These are phyloP conservation scores for Malthinus seriepunctatus DNA, from an alignment of 2,888 invertebrate species.

Conservation along the genomic window DNA sequence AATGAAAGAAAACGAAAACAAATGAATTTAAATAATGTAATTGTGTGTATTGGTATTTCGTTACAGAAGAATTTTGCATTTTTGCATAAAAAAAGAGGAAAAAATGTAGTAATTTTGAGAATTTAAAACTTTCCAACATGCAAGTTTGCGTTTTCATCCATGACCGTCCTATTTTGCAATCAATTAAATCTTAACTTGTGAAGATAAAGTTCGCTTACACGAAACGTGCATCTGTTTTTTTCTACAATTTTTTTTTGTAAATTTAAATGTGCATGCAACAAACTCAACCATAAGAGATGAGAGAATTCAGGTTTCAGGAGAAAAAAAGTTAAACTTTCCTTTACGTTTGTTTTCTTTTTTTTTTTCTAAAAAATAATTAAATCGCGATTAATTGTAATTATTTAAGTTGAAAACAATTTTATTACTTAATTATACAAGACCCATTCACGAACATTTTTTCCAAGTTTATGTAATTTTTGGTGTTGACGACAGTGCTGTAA, in stretches of 20 bases:
- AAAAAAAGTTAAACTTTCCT: not conserved
- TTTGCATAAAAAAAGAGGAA: too few species aligned
- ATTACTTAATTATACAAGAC: too few species aligned
- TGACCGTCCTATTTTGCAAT: conserved; percentile 11
- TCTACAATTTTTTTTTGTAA: too few species aligned
- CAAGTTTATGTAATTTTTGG: too few species aligned
- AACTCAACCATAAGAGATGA: conserved; percentile 8
- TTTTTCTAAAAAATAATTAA: not conserved
- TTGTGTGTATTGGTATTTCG: too few species aligned
- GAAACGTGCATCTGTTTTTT: conserved; percentile 12
- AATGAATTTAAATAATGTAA: too few species aligned
- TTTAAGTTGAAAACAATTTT: too few species aligned
- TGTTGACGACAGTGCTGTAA: too few species aligned
- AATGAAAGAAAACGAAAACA: too few species aligned
- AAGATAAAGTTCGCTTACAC: conserved; percentile 8
- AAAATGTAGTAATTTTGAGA: not conserved
- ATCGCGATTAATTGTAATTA: too few species aligned
- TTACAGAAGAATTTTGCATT: too few species aligned
- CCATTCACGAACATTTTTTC: too few species aligned
- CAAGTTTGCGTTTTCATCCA: conserved; percentile 12
- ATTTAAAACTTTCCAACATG: conserved; percentile 12
- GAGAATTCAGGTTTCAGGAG: conserved; percentile 10
- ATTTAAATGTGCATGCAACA: conserved; percentile 8
- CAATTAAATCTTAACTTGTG: conserved; percentile 12
- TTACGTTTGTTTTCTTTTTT: conserved; percentile 1